phyloP scores from a whole-genome alignment of 2,888 invertebrate genomes.

The Prosopocoilus inquinatus region DNA sequence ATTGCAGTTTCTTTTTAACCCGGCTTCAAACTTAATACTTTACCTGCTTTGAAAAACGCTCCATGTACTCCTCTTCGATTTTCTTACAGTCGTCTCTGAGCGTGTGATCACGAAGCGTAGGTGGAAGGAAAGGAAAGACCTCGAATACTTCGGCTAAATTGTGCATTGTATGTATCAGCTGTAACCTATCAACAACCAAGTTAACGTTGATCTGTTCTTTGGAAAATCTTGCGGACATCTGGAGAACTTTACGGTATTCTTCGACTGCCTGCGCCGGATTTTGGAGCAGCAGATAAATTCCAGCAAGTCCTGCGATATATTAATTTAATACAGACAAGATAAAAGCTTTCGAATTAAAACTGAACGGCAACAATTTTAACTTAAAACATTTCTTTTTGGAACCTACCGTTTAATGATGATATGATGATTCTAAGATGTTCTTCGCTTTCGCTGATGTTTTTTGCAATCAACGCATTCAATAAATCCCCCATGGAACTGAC shows the following conservation, averaged over 20 bases:
- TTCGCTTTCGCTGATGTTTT: constrained; percentile 61
- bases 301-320: constrained; percentile 57
- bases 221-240: constrained; percentile 46
- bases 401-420: constrained; percentile 62
- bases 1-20: background rate
- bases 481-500: constrained; percentile 64
- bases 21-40: background rate
- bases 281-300: constrained; percentile 57
- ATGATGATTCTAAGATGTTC: constrained; percentile 62
- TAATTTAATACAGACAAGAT: background rate
- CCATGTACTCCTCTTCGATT: constrained; percentile 60
- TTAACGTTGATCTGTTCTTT: constrained; percentile 38
- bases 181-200: constrained; percentile 62
- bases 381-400: constrained; percentile 4
- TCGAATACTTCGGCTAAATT: constrained; percentile 60
- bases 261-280: constrained; percentile 57
- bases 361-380: background rate
- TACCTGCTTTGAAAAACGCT: constrained; percentile 43
- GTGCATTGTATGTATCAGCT: constrained; percentile 65
- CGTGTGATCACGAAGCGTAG: constrained; percentile 55
- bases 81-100: constrained; percentile 53
- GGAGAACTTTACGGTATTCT: constrained; percentile 61
- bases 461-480: constrained; percentile 62
- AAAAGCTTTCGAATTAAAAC: background rate
- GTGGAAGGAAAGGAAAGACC: constrained; percentile 41